Evolutionary conservation across 2,888 invertebrate genomes (phyloP).

Genomic region (Melinaea menophilus): DNA sequence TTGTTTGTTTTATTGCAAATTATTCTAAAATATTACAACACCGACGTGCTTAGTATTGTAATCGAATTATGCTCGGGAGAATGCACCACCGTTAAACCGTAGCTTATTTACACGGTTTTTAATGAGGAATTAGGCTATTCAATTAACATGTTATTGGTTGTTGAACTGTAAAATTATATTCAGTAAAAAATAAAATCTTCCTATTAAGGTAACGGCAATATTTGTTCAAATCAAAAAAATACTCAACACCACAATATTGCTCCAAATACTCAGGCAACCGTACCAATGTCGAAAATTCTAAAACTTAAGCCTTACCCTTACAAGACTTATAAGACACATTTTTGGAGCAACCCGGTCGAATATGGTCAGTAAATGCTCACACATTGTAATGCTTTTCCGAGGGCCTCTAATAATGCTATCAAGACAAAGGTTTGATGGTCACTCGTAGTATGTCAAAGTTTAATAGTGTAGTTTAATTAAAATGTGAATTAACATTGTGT

Average conservation of each 20-base stretch:
- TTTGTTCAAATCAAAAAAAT: background rate
- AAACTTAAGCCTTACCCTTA: constrained; percentile 27
- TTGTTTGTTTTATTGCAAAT: constrained; percentile 6
- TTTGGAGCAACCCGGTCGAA: background rate
- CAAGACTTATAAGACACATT: constrained; percentile 19
- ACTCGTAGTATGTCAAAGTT: constrained; percentile 21
- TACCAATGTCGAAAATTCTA: constrained; percentile 8
- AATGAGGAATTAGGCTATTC: background rate
- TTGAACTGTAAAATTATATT: too few relatives aligned
- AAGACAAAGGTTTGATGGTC: constrained; percentile 21
- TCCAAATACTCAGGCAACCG: background rate
- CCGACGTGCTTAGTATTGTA: constrained; percentile 13
- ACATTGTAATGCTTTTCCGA: constrained; percentile 31
- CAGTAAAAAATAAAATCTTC: too few relatives aligned
- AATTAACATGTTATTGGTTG: background rate
- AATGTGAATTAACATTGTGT: background rate
- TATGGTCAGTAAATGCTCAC: constrained; percentile 34
- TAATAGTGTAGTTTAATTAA: constrained; percentile 17
- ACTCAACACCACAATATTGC: background rate
- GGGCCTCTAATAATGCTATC: constrained; percentile 20
- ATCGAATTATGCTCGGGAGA: constrained; percentile 18
- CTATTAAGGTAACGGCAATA: background rate
- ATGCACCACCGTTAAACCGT: constrained; percentile 12
- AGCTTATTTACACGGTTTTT: background rate
- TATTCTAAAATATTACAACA: constrained; percentile 6